phyloP scores from a whole-genome alignment of 1,140 invertebrate species.

The Pomacea maculata region DNA sequence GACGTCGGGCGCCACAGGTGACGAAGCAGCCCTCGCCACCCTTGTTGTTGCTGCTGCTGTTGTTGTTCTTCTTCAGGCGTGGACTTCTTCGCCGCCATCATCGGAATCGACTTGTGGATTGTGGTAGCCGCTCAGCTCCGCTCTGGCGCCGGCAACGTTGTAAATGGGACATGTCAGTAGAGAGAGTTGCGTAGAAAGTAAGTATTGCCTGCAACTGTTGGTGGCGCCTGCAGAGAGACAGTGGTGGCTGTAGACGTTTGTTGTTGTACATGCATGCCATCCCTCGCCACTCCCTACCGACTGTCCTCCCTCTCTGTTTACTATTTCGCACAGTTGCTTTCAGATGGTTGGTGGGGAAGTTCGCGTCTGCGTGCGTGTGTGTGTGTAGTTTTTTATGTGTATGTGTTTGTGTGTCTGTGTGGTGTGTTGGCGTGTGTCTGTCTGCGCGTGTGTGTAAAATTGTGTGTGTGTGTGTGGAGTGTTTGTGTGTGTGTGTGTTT shows the following conservation, averaged over 20 bases:
- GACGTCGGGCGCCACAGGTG: neutral
- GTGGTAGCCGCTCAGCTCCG: neutral
- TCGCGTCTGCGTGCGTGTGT: neutral
- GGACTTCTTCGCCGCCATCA: neutral
- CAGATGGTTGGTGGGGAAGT: too few relatives aligned
- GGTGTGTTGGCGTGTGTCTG: conserved; percentile 3
- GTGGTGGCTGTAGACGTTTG: neutral
- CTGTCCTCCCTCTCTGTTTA: neutral
- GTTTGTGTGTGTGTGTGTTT: too few relatives aligned
- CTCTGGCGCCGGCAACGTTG: neutral
- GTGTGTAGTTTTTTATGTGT: neutral
- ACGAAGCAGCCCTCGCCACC: neutral
- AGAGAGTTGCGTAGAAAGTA: neutral
- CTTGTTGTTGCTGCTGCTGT: neutral
- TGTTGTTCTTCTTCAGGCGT: neutral
- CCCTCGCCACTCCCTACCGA: neutral
- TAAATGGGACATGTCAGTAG: conserved; percentile 9
- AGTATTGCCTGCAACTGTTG: neutral
- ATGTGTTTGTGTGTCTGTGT: conserved; percentile 1
- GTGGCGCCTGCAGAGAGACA: neutral
- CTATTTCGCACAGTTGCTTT: too few relatives aligned
- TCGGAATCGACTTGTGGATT: neutral
- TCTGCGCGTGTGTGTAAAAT: neutral
- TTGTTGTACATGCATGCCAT: neutral
- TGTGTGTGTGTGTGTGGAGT: too few relatives aligned